A percentile compares a stretch with the other conserved stretches of the same genome.
phyloP scores from a whole-genome alignment of 2,888 invertebrate species.

The Idaea biselata region DNA sequence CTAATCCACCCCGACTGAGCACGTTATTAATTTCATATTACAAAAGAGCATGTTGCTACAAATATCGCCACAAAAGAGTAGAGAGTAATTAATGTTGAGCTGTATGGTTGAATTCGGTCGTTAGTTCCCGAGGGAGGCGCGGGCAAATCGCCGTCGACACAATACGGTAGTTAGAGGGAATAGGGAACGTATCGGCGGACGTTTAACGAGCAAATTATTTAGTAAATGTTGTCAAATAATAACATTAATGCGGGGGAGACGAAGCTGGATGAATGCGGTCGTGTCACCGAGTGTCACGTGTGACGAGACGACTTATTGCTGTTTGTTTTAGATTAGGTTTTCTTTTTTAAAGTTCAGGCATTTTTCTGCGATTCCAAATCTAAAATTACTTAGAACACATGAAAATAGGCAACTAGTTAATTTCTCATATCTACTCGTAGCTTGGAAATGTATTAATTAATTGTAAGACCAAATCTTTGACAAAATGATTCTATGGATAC shows the following conservation, averaged over 20 bases:
- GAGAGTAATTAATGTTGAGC: constrained; percentile 70
- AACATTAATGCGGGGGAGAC: constrained; percentile 64
- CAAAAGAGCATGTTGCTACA: constrained; percentile 75
- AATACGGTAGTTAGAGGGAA: constrained; percentile 72
- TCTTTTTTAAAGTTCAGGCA: not conserved
- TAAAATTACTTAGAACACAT: too few species aligned
- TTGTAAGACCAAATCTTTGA: too few species aligned
- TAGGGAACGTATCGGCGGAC: constrained; percentile 65
- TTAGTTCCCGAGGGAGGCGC: constrained; percentile 59
- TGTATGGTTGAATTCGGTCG: constrained; percentile 68
- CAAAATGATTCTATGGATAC: too few species aligned
- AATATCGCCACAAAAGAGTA: constrained; percentile 67
- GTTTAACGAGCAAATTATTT: constrained; percentile 80
- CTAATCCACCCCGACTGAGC: constrained; percentile 54
- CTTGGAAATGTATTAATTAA: too few species aligned
- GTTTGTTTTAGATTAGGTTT: constrained; percentile 2
- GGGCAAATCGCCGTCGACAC: constrained; percentile 53
- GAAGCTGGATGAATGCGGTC: constrained; percentile 4
- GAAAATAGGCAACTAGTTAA: too few species aligned
- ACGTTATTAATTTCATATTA: constrained; percentile 67
- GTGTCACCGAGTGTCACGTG: constrained; percentile 17
- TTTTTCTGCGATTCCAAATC: too few species aligned
- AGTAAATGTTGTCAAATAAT: constrained; percentile 80
- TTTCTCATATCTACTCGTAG: too few species aligned
- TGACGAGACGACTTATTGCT: constrained; percentile 8